Evolutionary conservation across 2,113 vertebrate species (phyloP).

Genomic region (Turnix velox): DNA sequence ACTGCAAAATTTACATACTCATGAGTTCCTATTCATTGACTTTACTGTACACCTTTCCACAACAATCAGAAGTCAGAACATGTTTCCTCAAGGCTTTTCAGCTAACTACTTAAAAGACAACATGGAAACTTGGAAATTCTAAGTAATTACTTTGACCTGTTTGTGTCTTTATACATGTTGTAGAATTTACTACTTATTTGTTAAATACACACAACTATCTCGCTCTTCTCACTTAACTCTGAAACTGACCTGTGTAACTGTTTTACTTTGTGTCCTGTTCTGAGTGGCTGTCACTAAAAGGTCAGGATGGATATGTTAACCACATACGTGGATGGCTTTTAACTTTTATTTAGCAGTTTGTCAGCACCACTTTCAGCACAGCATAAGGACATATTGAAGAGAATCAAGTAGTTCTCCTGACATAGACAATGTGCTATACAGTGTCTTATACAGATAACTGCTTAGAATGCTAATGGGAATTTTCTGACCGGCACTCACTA

Average conservation of each 20-base stretch:
- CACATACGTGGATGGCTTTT: rapidly evolving
- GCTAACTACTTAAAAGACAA: not conserved
- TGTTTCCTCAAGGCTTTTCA: not conserved
- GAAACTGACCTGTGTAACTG: not conserved
- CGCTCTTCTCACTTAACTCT: not conserved
- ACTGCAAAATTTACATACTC: not conserved
- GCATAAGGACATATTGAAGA: not conserved
- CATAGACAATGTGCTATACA: not conserved
- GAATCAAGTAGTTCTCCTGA: not conserved
- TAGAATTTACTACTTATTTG: not conserved
- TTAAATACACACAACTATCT: not conserved
- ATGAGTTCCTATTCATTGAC: not conserved
- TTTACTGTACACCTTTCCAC: not conserved
- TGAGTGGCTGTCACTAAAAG: not conserved
- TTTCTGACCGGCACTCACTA: not conserved
- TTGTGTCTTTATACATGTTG: rapidly evolving
- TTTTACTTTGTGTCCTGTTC: not conserved
- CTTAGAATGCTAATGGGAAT: not conserved
- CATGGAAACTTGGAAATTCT: not conserved
- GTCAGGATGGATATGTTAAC: not conserved
- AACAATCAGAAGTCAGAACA: not conserved
- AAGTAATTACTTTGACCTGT: not conserved
- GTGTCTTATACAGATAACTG: not conserved
- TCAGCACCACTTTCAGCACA: not conserved
- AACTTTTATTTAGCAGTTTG: not conserved